These are phyloP conservation scores for Ophraella communa DNA, from an alignment of 2,888 invertebrate species.

Conservation along the genomic window DNA sequence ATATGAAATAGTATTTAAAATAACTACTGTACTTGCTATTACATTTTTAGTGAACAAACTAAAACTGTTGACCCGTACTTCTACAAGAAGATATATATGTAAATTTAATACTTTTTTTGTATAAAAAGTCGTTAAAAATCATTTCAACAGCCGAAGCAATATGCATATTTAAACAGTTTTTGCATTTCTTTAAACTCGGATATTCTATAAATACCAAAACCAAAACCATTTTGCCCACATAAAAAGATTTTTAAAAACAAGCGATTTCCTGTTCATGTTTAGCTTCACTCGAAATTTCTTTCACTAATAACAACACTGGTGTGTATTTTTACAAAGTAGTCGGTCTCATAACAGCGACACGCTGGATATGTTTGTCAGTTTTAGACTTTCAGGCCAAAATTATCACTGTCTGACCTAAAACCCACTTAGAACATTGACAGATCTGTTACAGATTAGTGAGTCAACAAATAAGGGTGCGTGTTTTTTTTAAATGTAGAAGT, in stretches of 20 bases:
- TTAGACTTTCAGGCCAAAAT: background rate
- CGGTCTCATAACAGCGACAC: background rate
- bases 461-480: too few species aligned
- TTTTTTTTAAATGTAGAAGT: too few species aligned
- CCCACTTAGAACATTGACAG: background rate
- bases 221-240: background rate
- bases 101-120: too few species aligned
- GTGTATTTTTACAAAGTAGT: background rate
- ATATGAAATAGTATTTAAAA: too few species aligned
- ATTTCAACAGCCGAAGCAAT: background rate
- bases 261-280: slow-evolving; percentile 3
- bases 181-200: background rate
- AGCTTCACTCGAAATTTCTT: background rate
- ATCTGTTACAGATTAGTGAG: too few species aligned
- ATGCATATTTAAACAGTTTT: background rate
- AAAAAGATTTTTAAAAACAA: background rate
- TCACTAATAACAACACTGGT: background rate
- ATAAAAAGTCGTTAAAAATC: too few species aligned
- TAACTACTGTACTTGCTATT: too few species aligned
- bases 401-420: background rate
- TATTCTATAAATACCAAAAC: slow-evolving; percentile 3
- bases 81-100: too few species aligned
- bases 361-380: background rate
- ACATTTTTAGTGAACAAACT: too few species aligned
- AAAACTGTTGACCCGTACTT: too few species aligned